Evolutionary conservation across 2,113 vertebrate species (phyloP), one percentile per base, ranked within the genome.

Genomic region (Nyctibius bracteatus): DNA sequence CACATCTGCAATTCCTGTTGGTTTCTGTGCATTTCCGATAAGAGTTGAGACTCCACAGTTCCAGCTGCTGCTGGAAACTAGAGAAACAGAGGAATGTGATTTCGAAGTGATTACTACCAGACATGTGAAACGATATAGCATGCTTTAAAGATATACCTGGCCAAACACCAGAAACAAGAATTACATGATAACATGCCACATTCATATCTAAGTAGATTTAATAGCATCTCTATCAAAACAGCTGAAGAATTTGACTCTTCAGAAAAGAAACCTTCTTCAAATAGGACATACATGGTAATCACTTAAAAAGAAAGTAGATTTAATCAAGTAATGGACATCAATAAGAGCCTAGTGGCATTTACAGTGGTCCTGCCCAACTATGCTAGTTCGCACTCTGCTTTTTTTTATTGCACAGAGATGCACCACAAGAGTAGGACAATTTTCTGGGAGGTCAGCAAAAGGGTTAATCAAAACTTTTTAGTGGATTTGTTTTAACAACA

Each of bases 21-120:
- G 98, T 97, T 99, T 99, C 94, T 99, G 98, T 13, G 98, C 97
- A 77, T 98, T 99, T 33, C 98, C 96, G 3, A 98, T 95, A 84
- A 98, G 98, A 70, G 98, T 96, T 35, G 99, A 98, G 47, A 98
- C 98, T 4, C 98, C 97, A 13, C 99, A 99, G 81, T 98, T 99
- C 99, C 99, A 99, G 97, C 97, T 98, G 93, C 99, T 98, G 84
- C 98, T 97, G 46, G 99, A 98, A 97, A 99, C 99, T 99, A 95
- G 28, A 94, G 73, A 78, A 95, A 85, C 5, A 81, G 58, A 94
- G 70, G 54, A 94, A 73, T 46, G 74, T 46, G 51, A 94, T 68
- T 94, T 81, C 95, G 62, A 78, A 93, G 11, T n/a, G 55, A 75
- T 46, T 74, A 58, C 22, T 52, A 54, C 35, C 16, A 80, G 37